Base-by-base conservation (phyloP, 2,888 invertebrate genomes). In the Dendrolimus houi region DNA sequence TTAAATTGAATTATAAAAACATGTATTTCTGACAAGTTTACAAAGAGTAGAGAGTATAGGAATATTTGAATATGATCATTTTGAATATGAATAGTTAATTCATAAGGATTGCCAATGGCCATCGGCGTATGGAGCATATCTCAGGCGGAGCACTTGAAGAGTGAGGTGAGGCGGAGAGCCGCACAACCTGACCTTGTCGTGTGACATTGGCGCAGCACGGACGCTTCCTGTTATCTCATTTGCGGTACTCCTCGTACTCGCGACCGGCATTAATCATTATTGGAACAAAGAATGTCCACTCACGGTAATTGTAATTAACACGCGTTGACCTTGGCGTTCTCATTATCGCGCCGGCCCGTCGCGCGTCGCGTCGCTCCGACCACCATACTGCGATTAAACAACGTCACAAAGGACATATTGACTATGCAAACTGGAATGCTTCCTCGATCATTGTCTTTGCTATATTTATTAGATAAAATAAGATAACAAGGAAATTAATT, bases 261-360 rank as follows among this genome's bases (percentile, higher is more conserved):
- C 85, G 81, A 72, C 77, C 78, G 79, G 85, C 84, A 84, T 87
- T 89, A 83, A 86, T 89, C 87, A 87, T 81, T 87, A 87, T 84
- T 86, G 85, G 82, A 90, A 89, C 89, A 90, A 90, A 90, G 89
- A 89, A 85, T 88, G 88, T 87, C 87, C 89, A 89, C 88, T 88
- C 86, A 83, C 85, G 84, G 87, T 85, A 87, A 87, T 88, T 83
- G 83, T 85, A 88, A 89, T 90, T 87, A 89, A 83, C 86, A 85
- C 87, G 85, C 82, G 80, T 79, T 75, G 77, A 68, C 79, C 77
- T 76, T 75, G 76, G 63, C 62, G 67, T 59, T 63, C 67, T 69
- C 70, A 74, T 76, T 76, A 77, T 79, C 79, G 77, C 81, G 77
- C 78, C 77, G 29, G 29, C 29, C 29, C 29, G 29, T 79, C 77